These are phyloP conservation scores for Ceratotherium simum DNA, from an alignment of 2,113 vertebrate species.

Conservation along the genomic window DNA sequence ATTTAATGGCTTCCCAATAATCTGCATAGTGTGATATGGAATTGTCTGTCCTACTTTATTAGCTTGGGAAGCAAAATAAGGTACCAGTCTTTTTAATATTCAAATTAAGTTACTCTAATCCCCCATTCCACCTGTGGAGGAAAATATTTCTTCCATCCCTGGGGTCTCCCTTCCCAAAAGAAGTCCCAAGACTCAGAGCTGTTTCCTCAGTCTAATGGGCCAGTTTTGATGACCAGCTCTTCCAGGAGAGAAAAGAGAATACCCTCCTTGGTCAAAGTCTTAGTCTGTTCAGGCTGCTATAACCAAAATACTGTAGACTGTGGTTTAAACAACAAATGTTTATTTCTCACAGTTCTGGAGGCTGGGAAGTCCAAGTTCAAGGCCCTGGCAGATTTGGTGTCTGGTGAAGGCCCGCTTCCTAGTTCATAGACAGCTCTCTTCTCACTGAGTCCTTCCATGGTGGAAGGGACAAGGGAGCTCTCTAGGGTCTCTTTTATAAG, in stretches of 20 bases:
- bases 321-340: background rate
- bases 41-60: background rate
- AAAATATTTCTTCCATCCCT: background rate
- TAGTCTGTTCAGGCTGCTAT: background rate
- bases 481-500: background rate
- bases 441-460: background rate
- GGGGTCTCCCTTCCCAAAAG: background rate
- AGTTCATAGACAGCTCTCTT: background rate
- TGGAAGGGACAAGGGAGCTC: background rate
- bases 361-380: background rate
- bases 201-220: background rate
- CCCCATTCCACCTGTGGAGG: background rate
- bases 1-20: background rate
- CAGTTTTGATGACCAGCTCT: background rate
- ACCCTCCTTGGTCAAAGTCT: background rate
- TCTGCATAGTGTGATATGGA: background rate
- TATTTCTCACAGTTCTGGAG: background rate
- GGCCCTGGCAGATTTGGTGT: background rate
- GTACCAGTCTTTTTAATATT: background rate
- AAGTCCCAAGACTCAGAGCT: background rate
- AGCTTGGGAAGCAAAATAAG: constrained; percentile 5
- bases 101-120: background rate
- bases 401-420: background rate
- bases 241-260: background rate
- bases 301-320: background rate